A percentile compares a stretch with the other conserved stretches of the same genome.
These are phyloP conservation scores for Oligia strigilis DNA, from an alignment of 2,888 invertebrate genomes.

Conservation along the genomic window DNA sequence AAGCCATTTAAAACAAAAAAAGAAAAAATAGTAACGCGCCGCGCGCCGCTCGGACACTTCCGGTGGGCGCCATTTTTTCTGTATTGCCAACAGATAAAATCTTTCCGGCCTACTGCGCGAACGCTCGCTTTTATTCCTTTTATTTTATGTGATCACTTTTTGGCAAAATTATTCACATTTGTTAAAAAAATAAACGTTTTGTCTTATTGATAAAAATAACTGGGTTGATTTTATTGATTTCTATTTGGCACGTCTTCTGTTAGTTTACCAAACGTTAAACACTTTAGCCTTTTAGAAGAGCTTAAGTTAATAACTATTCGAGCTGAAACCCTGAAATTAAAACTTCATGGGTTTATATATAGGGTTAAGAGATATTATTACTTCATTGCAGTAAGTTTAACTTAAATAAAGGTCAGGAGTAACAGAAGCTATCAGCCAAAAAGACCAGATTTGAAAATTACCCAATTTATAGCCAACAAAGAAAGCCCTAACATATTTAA, in stretches of 20 bases:
- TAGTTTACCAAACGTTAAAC: neutral
- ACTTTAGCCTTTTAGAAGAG: neutral
- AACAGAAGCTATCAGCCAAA: neutral
- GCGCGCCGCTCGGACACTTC: slow-evolving; percentile 90
- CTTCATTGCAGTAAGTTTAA: neutral
- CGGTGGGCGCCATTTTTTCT: slow-evolving; percentile 91
- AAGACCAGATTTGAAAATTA: neutral
- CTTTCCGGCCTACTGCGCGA: slow-evolving; percentile 90
- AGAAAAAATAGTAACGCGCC: slow-evolving; percentile 89
- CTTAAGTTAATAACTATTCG: neutral
- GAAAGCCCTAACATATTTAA: slow-evolving; percentile 45
- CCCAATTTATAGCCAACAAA: slow-evolving; percentile 3
- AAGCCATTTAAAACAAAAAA: slow-evolving; percentile 91
- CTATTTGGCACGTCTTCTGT: neutral
- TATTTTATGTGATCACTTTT: slow-evolving; percentile 85
- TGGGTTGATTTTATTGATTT: slow-evolving; percentile 12
- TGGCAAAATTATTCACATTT: slow-evolving; percentile 81
- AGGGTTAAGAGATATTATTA: neutral
- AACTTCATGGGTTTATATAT: neutral
- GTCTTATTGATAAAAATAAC: slow-evolving; percentile 44
- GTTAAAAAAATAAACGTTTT: slow-evolving; percentile 57
- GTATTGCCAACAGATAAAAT: slow-evolving; percentile 91
- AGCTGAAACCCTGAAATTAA: neutral
- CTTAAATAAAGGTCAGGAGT: neutral
- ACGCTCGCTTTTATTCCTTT: slow-evolving; percentile 86